Base-by-base conservation (phyloP, 2,888 invertebrate genomes). In the Euproctis similis region DNA sequence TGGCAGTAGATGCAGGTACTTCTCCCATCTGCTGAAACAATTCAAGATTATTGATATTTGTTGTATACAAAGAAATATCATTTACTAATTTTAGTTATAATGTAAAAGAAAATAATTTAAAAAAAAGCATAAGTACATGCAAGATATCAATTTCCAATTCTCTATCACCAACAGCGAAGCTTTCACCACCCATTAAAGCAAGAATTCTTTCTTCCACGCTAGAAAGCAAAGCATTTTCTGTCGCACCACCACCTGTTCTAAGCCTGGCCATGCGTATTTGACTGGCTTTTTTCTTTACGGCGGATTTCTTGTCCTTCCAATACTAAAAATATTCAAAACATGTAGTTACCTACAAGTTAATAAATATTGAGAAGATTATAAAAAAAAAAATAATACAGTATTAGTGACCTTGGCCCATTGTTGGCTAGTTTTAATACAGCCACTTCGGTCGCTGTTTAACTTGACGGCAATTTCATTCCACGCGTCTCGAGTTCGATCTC, bases 391-490 rank as follows among this genome's bases (percentile, higher is more conserved):
- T n/a, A n/a, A n/a, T n/a, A n/a, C n/a, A n/a, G n/a, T n/a, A n/a
- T n/a, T n/a, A n/a, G n/a, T n/a, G n/a, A n/a, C n/a, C n/a, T n/a
- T n/a, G n/a, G n/a, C n/a, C n/a, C n/a, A n/a, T 19, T 28, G 19
- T 19, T 24, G 8, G 28, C 28, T 14, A 28, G 4, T 31, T 24
- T 28, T 28, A 8, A 19, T 12, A 19, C 28, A 28, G 18, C 28
- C 28, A 8, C 12, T 24, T 3, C 8, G 12, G 11, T 32, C 24
- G 8, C 28, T 24, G 20, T 10, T 12, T 24, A 8, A 12, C 1
- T n/a, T n/a, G n/a, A n/a, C n/a, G 8, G 28, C 23, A 12, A 32
- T 3, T 20, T 32, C 31, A 11, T 28, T 13, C 28, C 28, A 32
- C 6, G 24, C 31, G 1, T 19, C 12, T 16, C 8, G 10, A n/a